These are phyloP conservation scores for Drosophila meridionalis DNA, from an alignment of 2,888 invertebrate genomes.

Conservation along the genomic window DNA sequence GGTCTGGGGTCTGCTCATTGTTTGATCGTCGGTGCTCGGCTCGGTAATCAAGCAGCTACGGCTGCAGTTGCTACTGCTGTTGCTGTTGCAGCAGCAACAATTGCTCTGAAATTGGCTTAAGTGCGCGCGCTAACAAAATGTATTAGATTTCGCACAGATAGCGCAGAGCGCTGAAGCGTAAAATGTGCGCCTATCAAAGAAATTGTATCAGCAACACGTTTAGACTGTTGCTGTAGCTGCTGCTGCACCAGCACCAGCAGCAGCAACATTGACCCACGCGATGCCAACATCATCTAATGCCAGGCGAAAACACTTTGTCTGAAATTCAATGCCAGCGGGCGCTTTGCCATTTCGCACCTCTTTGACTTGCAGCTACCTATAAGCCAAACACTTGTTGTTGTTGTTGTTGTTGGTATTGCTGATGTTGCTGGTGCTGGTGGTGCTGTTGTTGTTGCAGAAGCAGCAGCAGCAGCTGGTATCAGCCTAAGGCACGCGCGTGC, in stretches of 20 bases:
- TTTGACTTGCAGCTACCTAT: constrained; percentile 72
- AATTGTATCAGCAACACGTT: constrained; percentile 80
- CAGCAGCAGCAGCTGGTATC: constrained; percentile 53
- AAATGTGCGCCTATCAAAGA: constrained; percentile 76
- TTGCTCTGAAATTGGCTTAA: constrained; percentile 61
- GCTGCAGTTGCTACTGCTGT: constrained; percentile 23
- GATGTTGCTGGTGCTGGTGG: constrained; percentile 38
- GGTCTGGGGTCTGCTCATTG: constrained; percentile 52
- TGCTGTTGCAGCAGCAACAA: constrained; percentile 31
- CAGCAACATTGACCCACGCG: constrained; percentile 68
- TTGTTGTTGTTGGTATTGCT: constrained; percentile 15
- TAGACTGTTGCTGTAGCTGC: constrained; percentile 49
- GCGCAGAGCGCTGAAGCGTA: constrained; percentile 66
- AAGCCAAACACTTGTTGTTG: constrained; percentile 50
- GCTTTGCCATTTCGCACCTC: constrained; percentile 77
- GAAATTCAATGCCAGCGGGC: constrained; percentile 80
- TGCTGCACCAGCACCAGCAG: constrained; percentile 46
- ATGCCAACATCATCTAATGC: constrained; percentile 77
- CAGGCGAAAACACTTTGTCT: constrained; percentile 76
- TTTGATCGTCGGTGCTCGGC: constrained; percentile 30
- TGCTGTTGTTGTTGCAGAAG: constrained; percentile 18
- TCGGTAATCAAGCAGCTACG: constrained; percentile 31
- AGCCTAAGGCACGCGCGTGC: constrained; percentile 69
- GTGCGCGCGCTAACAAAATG: constrained; percentile 68
- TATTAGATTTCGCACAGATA: constrained; percentile 78